Conservation (phyloP, 2,888 invertebrate species). For the Thecocarcelia acutangulata region DNA sequence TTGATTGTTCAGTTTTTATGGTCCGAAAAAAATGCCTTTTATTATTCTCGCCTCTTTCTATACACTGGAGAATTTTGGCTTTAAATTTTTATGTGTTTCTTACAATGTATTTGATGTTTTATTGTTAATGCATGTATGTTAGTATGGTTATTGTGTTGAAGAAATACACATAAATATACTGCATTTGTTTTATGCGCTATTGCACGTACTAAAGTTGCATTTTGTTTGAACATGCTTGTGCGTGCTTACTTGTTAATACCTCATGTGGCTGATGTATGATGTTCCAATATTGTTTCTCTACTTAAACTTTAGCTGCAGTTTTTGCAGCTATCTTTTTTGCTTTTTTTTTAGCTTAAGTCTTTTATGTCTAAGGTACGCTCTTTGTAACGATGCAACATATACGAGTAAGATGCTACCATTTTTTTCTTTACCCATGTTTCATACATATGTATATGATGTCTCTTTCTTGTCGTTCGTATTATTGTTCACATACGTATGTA, state of each 20-base stretch:
- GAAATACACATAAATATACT: no score
- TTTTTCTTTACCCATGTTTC: constrained; percentile 36
- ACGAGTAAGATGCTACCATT: constrained; percentile 41
- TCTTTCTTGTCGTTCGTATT: constrained; percentile 52
- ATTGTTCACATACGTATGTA: constrained; percentile 1
- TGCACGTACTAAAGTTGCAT: constrained; percentile 44
- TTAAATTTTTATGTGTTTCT: constrained; percentile 16
- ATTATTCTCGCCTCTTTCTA: constrained; percentile 22
- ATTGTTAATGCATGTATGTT: background rate
- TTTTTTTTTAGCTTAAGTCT: no score
- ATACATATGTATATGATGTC: constrained; percentile 56
- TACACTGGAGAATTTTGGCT: constrained; percentile 60
- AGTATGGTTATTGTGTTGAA: background rate
- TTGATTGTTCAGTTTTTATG: constrained; percentile 35
- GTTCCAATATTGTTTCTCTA: constrained; percentile 51
- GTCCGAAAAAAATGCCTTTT: constrained; percentile 27
- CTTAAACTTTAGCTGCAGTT: constrained; percentile 11
- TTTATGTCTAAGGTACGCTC: constrained; percentile 17
- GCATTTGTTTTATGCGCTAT: constrained; percentile 1
- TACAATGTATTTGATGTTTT: constrained; percentile 14
- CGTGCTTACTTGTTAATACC: constrained; percentile 64
- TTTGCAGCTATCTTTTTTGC: background rate
- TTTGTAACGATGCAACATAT: constrained; percentile 39
- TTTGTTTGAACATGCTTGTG: constrained; percentile 64
- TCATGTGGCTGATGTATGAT: constrained; percentile 65